phyloP scores from a whole-genome alignment of 2,113 vertebrate genomes.

The Colistium nudipinnis region DNA sequence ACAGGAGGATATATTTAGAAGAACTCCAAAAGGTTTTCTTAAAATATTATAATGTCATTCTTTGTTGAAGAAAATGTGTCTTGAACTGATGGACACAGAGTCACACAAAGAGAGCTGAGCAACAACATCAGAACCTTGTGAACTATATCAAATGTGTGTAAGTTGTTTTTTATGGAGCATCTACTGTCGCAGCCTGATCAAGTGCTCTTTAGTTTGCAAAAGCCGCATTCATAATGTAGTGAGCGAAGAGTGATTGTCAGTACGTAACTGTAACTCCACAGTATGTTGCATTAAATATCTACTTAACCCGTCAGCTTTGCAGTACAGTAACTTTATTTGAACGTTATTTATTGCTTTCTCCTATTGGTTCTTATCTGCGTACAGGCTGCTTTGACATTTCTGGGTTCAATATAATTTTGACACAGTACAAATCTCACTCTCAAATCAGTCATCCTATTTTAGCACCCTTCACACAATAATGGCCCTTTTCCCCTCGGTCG shows the following conservation, averaged over 20 bases:
- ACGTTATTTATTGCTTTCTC: not conserved
- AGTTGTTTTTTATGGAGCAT: not conserved
- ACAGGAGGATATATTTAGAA: slow-evolving; percentile 14
- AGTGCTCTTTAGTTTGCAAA: slow-evolving; percentile 18
- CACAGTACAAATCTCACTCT: slow-evolving; percentile 21
- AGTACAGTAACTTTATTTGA: not conserved
- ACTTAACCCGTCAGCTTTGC: slow-evolving; percentile 11
- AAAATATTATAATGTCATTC: slow-evolving; percentile 14
- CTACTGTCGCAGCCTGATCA: not conserved
- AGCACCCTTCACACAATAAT: slow-evolving; percentile 42
- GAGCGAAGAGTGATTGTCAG: not conserved
- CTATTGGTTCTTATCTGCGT: not conserved
- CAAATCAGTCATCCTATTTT: slow-evolving; percentile 38
- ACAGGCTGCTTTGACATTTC: slow-evolving; percentile 9
- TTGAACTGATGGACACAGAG: slow-evolving; percentile 23
- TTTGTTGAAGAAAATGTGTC: slow-evolving; percentile 35
- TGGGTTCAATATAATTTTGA: not conserved
- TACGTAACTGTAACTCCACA: not conserved
- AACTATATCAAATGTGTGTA: not conserved
- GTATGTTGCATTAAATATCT: slow-evolving; percentile 6
- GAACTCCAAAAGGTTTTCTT: slow-evolving; percentile 25
- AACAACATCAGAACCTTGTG: slow-evolving; percentile 4
- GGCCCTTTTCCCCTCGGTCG: slow-evolving; percentile 23
- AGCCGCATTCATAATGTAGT: slow-evolving; percentile 40
- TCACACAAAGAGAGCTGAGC: not conserved